Evolutionary conservation across 2,888 invertebrate species (phyloP), one percentile per base, ranked within the genome.

Genomic region (Nudaria mundana): DNA sequence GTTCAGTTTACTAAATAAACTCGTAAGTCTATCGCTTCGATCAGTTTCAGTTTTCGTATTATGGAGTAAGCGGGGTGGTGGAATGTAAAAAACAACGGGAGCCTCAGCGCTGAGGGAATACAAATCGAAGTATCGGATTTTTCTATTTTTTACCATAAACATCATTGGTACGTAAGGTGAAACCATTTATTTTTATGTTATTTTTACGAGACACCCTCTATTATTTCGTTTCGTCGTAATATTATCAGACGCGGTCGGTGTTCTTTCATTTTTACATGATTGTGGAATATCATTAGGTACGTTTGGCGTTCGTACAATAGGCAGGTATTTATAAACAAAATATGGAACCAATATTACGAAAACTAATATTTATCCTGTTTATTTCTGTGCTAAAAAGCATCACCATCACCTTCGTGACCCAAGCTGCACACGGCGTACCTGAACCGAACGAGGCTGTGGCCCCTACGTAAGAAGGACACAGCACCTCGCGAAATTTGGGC

Each of bases 41-140:
- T 15, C 6, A n/a, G 14, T 12, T 30, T 30, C 28, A 34, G 15
- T 37, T 36, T 13, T 24, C 39, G 39, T 55, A 49, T 55, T 55
- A 49, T n/a, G 38, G 69, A 60, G 47, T 48, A 58, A 52, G 51
- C 53, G 51, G 51, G 58, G 48, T 53, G 58, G 56, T 39, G 48
- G 55, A 63, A 63, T 54, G 58, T 60, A 42, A 49, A 70, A 76
- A 66, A 71, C 62, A 72, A 56, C 66, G 71, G 73, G 71, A 51
- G 58, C 45, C 47, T 51, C 64, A 51, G 41, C 58, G 66, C 63
- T 51, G 64, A 64, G 66, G 64, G 76, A 76, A 77, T 78, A 76
- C 76, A 66, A 76, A 76, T 71, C 71, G 69, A 64, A 66, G 63
- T 65, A 71, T 66, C 58, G 45, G 43, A 56, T 58, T 56, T 48